These are phyloP conservation scores for Benitochromis conjunctus DNA, from an alignment of 2,113 vertebrate species.

Conservation along the genomic window DNA sequence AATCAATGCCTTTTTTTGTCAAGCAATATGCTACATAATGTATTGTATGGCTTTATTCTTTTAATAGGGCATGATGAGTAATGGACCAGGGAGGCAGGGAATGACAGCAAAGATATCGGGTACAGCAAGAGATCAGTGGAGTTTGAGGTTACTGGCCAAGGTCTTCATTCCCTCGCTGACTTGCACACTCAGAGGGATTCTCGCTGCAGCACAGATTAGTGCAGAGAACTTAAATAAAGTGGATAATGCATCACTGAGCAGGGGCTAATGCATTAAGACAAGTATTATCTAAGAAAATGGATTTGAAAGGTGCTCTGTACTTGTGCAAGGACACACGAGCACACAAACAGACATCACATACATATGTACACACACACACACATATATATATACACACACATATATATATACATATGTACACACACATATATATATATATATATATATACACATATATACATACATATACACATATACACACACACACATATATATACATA, in stretches of 20 bases:
- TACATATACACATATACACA: too few species aligned
- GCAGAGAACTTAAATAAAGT: conserved; percentile 36
- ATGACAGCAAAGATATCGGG: conserved; percentile 51
- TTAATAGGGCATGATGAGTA: conserved; percentile 61
- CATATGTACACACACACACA: not conserved
- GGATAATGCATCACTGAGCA: conserved; percentile 45
- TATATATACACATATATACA: too few species aligned
- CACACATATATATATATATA: too few species aligned
- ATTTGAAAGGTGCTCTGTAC: not conserved
- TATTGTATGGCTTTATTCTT: conserved; percentile 58
- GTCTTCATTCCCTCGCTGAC: conserved; percentile 39
- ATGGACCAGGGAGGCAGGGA: conserved; percentile 47
- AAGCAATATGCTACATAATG: conserved; percentile 55
- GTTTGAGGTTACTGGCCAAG: conserved; percentile 61
- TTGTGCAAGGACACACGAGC: not conserved
- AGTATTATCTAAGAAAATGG: conserved; percentile 24
- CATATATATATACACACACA: not conserved
- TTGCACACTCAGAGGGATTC: conserved; percentile 28
- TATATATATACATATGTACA: not conserved
- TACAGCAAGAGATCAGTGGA: conserved; percentile 36
- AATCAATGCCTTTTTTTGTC: conserved; percentile 65
- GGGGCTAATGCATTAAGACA: conserved; percentile 24
- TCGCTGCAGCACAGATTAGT: conserved; percentile 38
- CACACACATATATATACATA: too few species aligned
- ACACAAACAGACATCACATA: not conserved